Evolutionary conservation across 2,113 vertebrate genomes (phyloP).

Genomic region (Mionectes macconnelli): DNA sequence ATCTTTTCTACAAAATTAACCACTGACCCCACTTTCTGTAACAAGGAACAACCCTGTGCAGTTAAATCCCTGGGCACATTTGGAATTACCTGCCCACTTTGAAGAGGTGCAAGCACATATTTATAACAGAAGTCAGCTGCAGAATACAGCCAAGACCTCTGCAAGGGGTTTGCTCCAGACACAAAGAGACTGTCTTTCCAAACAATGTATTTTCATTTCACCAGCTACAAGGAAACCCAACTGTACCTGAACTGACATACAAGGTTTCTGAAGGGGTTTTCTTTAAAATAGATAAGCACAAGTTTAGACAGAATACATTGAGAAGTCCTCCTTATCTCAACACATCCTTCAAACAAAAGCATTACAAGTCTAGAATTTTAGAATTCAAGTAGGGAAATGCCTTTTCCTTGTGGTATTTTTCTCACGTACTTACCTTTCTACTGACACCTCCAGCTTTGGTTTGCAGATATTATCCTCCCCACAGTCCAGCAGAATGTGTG

Average conservation of each 20-base stretch:
- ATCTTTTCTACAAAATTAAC: not conserved
- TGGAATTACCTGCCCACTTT: not conserved
- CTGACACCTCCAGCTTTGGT: conserved; percentile 86
- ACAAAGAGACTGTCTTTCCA: not conserved
- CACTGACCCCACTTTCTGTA: not conserved
- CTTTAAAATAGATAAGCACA: not conserved
- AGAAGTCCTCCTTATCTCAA: not conserved
- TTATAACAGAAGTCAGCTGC: not conserved
- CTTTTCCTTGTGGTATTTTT: not conserved
- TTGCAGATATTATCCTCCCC: conserved; percentile 95
- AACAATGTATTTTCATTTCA: not conserved
- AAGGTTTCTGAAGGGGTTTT: not conserved
- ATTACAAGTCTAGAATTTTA: not conserved
- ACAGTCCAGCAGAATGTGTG: conserved; percentile 94
- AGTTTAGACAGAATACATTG: not conserved
- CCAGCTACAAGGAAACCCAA: not conserved
- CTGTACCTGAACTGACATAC: not conserved
- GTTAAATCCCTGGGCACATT: not conserved
- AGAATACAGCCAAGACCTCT: not conserved
- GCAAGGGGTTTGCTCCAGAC: not conserved
- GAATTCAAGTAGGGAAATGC: not conserved
- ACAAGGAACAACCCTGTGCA: not conserved
- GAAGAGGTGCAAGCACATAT: not conserved
- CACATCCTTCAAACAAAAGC: not conserved
- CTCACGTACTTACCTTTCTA: conserved; percentile 78